phyloP scores from a whole-genome alignment of 2,113 vertebrate species.

The Meles meles region DNA sequence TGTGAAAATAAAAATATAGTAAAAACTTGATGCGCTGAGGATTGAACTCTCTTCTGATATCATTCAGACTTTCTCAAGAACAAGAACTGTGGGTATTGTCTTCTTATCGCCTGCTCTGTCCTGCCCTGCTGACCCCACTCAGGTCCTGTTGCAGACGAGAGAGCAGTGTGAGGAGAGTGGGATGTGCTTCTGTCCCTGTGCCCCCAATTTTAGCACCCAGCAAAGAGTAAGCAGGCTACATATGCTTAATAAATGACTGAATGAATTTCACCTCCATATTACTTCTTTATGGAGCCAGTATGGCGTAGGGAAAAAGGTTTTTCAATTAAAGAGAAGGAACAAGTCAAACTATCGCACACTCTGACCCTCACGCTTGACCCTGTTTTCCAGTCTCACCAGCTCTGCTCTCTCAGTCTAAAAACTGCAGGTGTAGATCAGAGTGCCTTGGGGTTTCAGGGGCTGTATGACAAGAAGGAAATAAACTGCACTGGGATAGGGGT shows the following conservation, averaged over 20 bases:
- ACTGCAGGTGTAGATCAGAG: neutral
- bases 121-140: neutral
- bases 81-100: neutral
- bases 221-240: neutral
- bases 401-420: neutral
- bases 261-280: neutral
- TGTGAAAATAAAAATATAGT: neutral
- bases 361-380: too few species aligned
- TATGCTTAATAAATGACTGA: neutral
- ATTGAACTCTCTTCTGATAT: neutral
- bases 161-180: neutral
- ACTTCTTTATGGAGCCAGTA: neutral
- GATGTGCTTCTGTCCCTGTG: neutral
- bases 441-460: neutral
- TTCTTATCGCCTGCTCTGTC: neutral
- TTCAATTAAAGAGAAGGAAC: neutral
- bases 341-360: neutral
- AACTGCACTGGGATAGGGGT: neutral
- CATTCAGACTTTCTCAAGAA: neutral
- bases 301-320: neutral
- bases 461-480: neutral
- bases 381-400: neutral
- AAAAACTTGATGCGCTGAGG: neutral
- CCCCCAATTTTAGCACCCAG: neutral
- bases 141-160: neutral